phyloP scores from a whole-genome alignment of 2,888 invertebrate species.

The Watsonalla binaria region DNA sequence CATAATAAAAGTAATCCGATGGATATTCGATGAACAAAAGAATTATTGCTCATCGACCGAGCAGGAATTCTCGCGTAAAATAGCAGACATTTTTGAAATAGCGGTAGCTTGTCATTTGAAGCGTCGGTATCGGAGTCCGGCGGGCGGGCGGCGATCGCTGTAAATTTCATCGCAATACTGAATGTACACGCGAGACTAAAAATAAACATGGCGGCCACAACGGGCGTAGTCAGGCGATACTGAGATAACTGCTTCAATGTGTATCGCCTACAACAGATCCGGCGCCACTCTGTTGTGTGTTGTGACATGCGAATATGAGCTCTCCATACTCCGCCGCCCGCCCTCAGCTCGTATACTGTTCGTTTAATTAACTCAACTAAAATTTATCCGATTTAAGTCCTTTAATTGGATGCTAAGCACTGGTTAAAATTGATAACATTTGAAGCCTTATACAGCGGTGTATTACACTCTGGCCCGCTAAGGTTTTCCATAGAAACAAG shows the following conservation, averaged over 20 bases:
- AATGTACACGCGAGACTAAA: constrained; percentile 69
- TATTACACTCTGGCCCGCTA: no score
- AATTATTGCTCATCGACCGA: constrained; percentile 60
- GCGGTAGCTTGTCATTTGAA: constrained; percentile 65
- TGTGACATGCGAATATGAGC: constrained; percentile 46
- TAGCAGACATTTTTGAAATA: constrained; percentile 70
- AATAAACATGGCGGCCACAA: constrained; percentile 67
- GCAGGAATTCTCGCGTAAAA: constrained; percentile 61
- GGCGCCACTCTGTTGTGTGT: constrained; percentile 39
- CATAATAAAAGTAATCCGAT: constrained; percentile 54
- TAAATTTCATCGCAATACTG: constrained; percentile 71
- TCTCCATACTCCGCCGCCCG: constrained; percentile 11
- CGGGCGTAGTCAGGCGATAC: constrained; percentile 65
- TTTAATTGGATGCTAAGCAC: constrained; percentile 33
- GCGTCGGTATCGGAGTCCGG: constrained; percentile 57
- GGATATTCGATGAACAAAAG: constrained; percentile 52
- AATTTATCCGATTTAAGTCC: constrained; percentile 33
- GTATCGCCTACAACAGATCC: constrained; percentile 43
- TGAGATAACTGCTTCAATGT: constrained; percentile 62
- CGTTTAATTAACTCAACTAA: constrained; percentile 53
- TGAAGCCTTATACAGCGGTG: constrained; percentile 7
- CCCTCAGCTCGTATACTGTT: constrained; percentile 17
- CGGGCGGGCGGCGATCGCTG: constrained; percentile 53
- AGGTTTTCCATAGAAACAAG: no score
- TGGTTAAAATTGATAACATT: constrained; percentile 17